phyloP scores from a whole-genome alignment of 2,113 vertebrate species.

The Pangasianodon gigas region DNA sequence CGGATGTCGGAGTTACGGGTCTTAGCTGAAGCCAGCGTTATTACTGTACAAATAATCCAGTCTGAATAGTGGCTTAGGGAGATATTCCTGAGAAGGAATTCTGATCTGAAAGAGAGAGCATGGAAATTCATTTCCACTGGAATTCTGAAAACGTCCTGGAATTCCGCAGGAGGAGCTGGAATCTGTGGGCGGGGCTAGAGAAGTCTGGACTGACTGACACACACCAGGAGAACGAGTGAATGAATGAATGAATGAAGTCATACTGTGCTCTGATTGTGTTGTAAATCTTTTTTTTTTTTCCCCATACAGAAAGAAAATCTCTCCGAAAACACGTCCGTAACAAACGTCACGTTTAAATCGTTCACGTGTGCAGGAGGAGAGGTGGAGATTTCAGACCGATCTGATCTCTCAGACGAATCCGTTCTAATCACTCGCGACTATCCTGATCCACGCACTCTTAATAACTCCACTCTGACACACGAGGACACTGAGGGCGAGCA shows the following conservation, averaged over 20 bases:
- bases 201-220: no score
- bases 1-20: no score
- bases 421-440: background rate
- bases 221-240: background rate
- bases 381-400: constrained; percentile 30
- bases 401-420: constrained; percentile 27
- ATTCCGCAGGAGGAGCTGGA: no score
- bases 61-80: no score
- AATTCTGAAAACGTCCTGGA: no score
- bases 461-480: background rate
- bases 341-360: constrained; percentile 49
- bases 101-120: no score
- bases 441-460: background rate
- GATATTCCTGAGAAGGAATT: no score
- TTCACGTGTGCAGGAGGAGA: constrained; percentile 52
- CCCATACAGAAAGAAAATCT: constrained; percentile 4
- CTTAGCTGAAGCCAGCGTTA: no score
- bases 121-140: no score
- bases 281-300: background rate
- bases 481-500: background rate
- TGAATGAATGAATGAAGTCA: background rate
- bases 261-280: background rate
- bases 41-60: no score
- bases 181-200: no score
- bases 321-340: background rate